These are phyloP conservation scores for Tortrix viridana DNA, from an alignment of 2,888 invertebrate genomes.

Conservation along the genomic window DNA sequence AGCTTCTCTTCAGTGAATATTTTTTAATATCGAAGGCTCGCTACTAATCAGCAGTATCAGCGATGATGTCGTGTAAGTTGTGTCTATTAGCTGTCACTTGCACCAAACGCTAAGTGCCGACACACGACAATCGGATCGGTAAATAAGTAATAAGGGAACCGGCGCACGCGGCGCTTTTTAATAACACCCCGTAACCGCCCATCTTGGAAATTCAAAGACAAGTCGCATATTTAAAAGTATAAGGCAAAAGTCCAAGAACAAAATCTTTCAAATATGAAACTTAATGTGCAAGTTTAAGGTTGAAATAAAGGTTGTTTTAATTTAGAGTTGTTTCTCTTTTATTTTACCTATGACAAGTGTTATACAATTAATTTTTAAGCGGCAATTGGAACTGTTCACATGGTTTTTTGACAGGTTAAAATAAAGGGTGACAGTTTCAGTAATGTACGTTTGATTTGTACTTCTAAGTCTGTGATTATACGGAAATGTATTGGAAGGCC, in stretches of 20 bases:
- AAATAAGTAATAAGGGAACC: slow-evolving; percentile 81
- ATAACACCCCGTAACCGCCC: slow-evolving; percentile 51
- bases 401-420: slow-evolving; percentile 6
- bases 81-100: slow-evolving; percentile 40
- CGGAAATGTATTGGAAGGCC: neutral
- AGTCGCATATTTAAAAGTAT: neutral
- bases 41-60: too few species aligned
- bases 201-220: slow-evolving; percentile 13
- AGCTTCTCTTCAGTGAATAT: too few species aligned
- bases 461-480: neutral
- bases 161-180: slow-evolving; percentile 65
- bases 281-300: too few species aligned
- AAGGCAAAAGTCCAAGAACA: too few species aligned
- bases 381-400: slow-evolving; percentile 8
- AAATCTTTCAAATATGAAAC: too few species aligned
- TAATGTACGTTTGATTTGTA: too few species aligned
- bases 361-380: slow-evolving; percentile 13
- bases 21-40: too few species aligned
- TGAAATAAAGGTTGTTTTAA: too few species aligned
- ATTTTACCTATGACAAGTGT: neutral
- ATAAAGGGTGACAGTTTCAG: too few species aligned
- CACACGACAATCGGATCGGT: slow-evolving; percentile 77
- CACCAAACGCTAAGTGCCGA: slow-evolving; percentile 50
- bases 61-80: too few species aligned
- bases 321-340: too few species aligned